Evolutionary conservation across 2,888 invertebrate species (phyloP), one percentile per base, ranked within the genome.

Genomic region (Notodonta ziczac): DNA sequence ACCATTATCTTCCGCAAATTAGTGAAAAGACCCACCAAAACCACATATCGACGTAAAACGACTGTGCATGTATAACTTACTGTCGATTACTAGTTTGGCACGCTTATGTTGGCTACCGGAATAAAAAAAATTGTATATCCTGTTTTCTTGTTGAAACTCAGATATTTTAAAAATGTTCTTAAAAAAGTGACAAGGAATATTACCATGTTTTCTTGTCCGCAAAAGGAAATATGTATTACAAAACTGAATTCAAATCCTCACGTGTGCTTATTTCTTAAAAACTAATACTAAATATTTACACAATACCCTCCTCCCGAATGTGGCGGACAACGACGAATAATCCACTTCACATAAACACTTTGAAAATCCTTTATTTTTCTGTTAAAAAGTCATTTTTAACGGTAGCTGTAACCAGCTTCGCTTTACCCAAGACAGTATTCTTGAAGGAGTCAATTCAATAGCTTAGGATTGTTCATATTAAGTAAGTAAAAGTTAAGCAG

Each of bases 371-470:
- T 90, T 87, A 82, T 78, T 71, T 78, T 79, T 80, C 81, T 79
- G 81, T 70, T 69, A 62, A 77, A 24, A 74, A 75, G 82, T 84
- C 79, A 76, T 70, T 77, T 74, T 72, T 69, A 73, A 72, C 74
- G 63, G 81, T 65, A 67, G 73, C 77, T 78, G 77, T 70, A 67
- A 73, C 79, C 86, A 87, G 89, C 91, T 78, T 73, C 83, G 89
- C 91, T 88, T 89, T 86, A 93, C 87, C 91, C 80, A 80, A 88
- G 90, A 90, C 93, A 90, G 89, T 91, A 88, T 91, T 90, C 91
- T 86, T 82, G 82, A 77, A 84, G 83, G 84, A 89, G 80, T 63
- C 56, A 44, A 14, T 7, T 39, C 14, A 54, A 54, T 14, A 9
- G 32, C 4, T 52, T 13, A 50, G 46, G 13, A 10, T 32, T 52